Base-by-base conservation (phyloP, 2,888 invertebrate genomes). In the Lithophane leautieri region DNA sequence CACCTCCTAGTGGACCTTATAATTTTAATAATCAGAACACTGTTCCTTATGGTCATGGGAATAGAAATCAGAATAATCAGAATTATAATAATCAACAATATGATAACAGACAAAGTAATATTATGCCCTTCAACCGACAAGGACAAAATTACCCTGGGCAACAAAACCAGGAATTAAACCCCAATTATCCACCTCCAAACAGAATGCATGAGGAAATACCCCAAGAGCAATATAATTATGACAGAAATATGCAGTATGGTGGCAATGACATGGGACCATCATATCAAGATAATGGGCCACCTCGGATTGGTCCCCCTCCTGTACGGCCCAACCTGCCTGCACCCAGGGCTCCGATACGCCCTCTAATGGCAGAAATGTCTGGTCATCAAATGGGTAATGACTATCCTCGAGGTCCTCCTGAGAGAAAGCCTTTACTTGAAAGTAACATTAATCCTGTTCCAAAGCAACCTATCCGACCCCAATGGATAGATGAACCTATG, bases 401-500 rank as follows among this genome's bases (percentile, higher is more conserved):
- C 70, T 91, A 85, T 78, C 65, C 82, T 52, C 58, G 62, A 71
- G 82, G 68, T 9, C 72, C 65, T 62, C 63, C 65, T 16, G 87
- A 87, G 47, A 86, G 84, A 71, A 82, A 79, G 54, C 85, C 87
- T 62, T 82, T 84, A 60, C 79, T 61, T 73, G 81, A 84, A 60
- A 85, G 71, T 70, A 85, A 87, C 65, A 79, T 83, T 28, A 85
- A 80, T 60, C 68, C 70, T 52, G 63, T 76, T 69, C 71, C 78
- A 68, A 83, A 76, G 62, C 83, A 76, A 79, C 74, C 84, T 47
- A 66, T 86, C 42, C 80, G 78, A 54, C 86, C 86, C 42, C 90
- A 93, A 80, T 95, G 96, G 93, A 89, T 93, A 70, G 94, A 96
- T 77, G 97, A 97, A 83, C 96, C 96, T 79, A 93, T 97, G 88